A percentile compares a stretch with the other conserved stretches of the same genome.
These are phyloP conservation scores for Rhizoglyphus robini DNA, from an alignment of 1,140 invertebrate species.

Conservation along the genomic window DNA sequence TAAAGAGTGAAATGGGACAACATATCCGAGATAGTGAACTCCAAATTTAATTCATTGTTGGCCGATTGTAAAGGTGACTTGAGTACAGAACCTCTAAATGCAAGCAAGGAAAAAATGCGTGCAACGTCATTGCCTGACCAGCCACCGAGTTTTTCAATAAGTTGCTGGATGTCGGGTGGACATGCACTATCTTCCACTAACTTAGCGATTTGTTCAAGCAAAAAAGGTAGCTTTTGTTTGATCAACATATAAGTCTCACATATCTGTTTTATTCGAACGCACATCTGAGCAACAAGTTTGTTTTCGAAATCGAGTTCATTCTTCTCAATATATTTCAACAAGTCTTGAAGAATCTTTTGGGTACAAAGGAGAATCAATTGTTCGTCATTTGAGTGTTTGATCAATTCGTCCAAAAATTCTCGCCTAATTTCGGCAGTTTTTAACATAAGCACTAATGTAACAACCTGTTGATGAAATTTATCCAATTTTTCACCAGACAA, in stretches of 20 bases:
- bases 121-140: constrained; percentile 19
- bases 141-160: not conserved
- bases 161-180: constrained; percentile 16
- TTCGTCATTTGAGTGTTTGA: not conserved
- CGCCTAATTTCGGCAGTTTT: constrained; percentile 14
- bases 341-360: not conserved
- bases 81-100: constrained; percentile 8
- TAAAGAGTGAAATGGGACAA: constrained; percentile 21
- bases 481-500: not conserved
- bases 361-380: constrained; percentile 2
- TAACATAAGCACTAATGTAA: not conserved
- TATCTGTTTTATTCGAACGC: constrained; percentile 31
- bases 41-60: constrained; percentile 1
- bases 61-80: not conserved
- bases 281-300: constrained; percentile 32
- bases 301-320: constrained; percentile 33
- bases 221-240: not conserved
- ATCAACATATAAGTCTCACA: not conserved
- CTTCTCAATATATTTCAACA: not conserved
- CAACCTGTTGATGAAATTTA: not conserved
- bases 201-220: not conserved
- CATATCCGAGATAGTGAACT: constrained; percentile 21
- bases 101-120: constrained; percentile 14
- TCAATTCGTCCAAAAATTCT: not conserved
- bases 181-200: not conserved